A percentile compares a stretch with the other conserved stretches of the same genome.
Conservation (phyloP, 2,113 vertebrate species). For the Cryptotis parvus region DNA sequence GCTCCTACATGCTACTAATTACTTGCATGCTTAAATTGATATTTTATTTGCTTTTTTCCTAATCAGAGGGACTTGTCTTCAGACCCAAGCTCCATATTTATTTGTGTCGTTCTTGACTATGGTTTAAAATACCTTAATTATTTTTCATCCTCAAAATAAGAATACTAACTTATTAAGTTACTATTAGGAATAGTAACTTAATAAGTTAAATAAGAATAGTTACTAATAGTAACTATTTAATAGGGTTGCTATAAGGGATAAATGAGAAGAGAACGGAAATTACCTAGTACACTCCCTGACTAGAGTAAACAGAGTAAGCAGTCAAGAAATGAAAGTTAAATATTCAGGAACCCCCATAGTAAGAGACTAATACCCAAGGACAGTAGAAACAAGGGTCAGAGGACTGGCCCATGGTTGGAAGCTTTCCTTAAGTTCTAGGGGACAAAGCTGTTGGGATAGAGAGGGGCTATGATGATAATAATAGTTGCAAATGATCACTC, state of each 20-base stretch:
- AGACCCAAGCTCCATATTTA: neutral
- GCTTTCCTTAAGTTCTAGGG: no score
- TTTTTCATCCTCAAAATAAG: constrained; percentile 17
- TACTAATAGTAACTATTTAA: neutral
- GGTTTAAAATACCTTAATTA: constrained; percentile 9
- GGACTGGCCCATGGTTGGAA: no score
- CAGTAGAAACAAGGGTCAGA: no score
- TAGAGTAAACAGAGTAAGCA: neutral
- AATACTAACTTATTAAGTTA: no score
- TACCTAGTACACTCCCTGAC: neutral
- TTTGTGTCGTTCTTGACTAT: neutral
- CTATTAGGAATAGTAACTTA: no score
- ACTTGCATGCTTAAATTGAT: neutral
- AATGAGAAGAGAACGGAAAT: constrained; percentile 15
- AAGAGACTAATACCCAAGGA: no score
- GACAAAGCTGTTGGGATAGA: no score
- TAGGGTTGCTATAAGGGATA: neutral
- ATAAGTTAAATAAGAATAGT: no score
- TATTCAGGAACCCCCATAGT: no score
- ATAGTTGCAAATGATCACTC: no score
- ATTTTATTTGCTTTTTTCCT: neutral
- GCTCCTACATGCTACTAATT: neutral
- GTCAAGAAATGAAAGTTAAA: neutral
- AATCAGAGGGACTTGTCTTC: neutral
- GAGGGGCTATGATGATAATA: no score